Evolutionary conservation across 64 coral and sea anemone species (phyloP).

Genomic region (Pocillopora damicornis): DNA sequence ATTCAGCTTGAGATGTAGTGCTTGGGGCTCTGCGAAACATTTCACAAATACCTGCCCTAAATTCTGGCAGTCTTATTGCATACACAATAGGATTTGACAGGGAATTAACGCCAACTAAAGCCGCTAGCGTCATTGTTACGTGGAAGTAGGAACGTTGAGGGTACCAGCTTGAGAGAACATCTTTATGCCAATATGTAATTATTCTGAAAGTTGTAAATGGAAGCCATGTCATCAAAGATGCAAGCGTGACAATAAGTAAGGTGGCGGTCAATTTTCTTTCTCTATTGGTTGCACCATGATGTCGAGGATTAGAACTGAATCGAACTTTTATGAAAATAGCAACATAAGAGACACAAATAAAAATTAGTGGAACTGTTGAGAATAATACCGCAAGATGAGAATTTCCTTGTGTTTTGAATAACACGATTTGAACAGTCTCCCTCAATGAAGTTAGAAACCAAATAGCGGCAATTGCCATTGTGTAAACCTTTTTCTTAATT

Average conservation of each 20-base stretch:
- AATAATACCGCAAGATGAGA: too few species aligned
- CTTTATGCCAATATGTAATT: too few species aligned
- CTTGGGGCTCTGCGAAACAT: too few species aligned
- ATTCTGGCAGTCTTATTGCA: not conserved
- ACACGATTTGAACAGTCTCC: not conserved
- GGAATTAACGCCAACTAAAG: not conserved
- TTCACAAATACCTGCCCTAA: too few species aligned
- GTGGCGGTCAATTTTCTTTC: conserved; percentile 9
- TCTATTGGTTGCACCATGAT: not conserved
- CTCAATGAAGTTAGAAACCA: not conserved
- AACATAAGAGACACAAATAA: conserved; percentile 16
- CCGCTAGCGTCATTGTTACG: not conserved
- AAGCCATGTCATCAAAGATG: not conserved
- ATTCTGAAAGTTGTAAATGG: not conserved
- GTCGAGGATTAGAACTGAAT: not conserved
- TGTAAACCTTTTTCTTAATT: not conserved
- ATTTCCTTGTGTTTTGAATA: too few species aligned
- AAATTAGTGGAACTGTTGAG: not conserved
- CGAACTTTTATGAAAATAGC: not conserved
- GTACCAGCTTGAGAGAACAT: too few species aligned
- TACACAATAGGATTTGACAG: conserved; percentile 17
- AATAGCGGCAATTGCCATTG: not conserved
- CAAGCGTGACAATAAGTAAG: not conserved
- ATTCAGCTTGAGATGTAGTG: too few species aligned
- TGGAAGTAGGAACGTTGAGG: too few species aligned